Percentiles rank a stretch among this genome's conserved stretches.
These are phyloP conservation scores for Paramacrobiotus metropolitanus DNA, from an alignment of 1,140 invertebrate genomes.

Conservation along the genomic window DNA sequence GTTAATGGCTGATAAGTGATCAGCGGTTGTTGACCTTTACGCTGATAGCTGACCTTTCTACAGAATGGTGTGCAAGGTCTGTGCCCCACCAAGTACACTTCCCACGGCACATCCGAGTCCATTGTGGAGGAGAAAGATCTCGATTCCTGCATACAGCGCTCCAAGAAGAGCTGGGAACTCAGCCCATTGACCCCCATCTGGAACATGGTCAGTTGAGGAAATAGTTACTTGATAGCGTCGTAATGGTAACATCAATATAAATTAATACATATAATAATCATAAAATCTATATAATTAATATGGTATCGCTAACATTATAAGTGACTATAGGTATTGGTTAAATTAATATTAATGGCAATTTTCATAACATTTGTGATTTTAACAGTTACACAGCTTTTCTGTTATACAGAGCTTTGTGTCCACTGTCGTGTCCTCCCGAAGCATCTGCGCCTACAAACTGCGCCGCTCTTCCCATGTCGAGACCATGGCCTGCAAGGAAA, in stretches of 20 bases:
- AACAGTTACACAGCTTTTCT: not conserved
- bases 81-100: not conserved
- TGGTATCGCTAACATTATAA: no score
- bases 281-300: no score
- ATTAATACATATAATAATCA: no score
- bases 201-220: constrained; percentile 3
- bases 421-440: not conserved
- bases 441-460: not conserved
- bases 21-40: not conserved
- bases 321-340: no score
- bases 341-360: no score
- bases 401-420: not conserved
- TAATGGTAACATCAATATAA: no score
- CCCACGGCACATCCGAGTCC: not conserved
- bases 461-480: not conserved
- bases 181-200: constrained; percentile 1
- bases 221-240: no score
- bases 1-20: no score
- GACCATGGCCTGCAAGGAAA: not conserved
- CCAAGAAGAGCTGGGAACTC: not conserved
- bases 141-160: not conserved
- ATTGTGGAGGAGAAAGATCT: not conserved
- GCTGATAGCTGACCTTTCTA: not conserved
- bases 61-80: not conserved
- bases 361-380: not conserved